These are phyloP conservation scores for Atta colombica DNA, from an alignment of 1,140 invertebrate genomes.

Conservation along the genomic window DNA sequence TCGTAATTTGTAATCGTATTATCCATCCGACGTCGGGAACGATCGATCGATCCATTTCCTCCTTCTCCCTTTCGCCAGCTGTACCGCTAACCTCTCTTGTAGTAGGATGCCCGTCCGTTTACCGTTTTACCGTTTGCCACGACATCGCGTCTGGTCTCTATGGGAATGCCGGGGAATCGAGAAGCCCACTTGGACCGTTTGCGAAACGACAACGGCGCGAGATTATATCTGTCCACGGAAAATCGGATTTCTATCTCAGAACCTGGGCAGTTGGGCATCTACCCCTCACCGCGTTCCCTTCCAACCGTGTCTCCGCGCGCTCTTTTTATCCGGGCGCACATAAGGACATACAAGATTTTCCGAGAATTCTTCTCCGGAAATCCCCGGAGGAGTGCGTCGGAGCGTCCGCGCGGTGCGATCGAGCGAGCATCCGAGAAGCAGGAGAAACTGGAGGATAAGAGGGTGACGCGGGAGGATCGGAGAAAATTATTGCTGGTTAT, in stretches of 20 bases:
- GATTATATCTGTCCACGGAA: constrained; percentile 73
- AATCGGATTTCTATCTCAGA: constrained; percentile 73
- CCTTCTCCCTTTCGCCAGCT: background rate
- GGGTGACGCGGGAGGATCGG: background rate
- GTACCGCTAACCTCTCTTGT: background rate
- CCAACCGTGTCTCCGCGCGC: constrained; percentile 6
- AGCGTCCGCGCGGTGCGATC: background rate
- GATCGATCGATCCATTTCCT: constrained; percentile 60
- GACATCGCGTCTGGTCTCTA: constrained; percentile 38
- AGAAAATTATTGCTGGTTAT: constrained; percentile 59
- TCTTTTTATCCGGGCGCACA: constrained; percentile 58
- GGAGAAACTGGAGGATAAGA: background rate
- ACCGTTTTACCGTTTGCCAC: background rate
- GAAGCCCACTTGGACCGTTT: constrained; percentile 46
- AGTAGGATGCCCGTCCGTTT: background rate
- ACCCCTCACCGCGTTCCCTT: background rate
- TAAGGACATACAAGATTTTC: constrained; percentile 61
- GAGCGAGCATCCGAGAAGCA: constrained; percentile 37
- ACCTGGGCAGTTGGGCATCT: background rate
- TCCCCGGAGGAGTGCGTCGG: constrained; percentile 50
- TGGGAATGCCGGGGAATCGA: constrained; percentile 43
- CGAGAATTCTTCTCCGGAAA: constrained; percentile 60
- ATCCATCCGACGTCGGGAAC: constrained; percentile 55
- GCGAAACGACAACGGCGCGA: constrained; percentile 37
- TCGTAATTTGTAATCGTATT: constrained; percentile 80